Percentiles rank a stretch among this genome's conserved stretches.
These are phyloP conservation scores for Asbolus verrucosus DNA, from an alignment of 1,140 invertebrate species.

Conservation along the genomic window DNA sequence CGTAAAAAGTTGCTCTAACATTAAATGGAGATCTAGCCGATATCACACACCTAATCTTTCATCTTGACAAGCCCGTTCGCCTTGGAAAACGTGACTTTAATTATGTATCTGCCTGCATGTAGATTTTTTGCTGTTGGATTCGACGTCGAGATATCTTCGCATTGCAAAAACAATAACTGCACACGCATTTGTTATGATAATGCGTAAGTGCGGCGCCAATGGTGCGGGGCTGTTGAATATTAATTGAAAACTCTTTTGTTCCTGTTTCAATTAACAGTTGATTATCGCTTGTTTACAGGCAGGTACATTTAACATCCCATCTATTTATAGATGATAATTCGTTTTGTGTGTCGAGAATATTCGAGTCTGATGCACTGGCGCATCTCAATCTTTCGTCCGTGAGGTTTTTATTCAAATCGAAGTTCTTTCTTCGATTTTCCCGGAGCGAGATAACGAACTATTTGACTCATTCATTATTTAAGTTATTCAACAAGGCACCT, in stretches of 20 bases:
- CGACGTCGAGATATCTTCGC: too few species aligned
- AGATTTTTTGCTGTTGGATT: not conserved
- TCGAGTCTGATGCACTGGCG: not conserved
- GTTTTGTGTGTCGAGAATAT: too few species aligned
- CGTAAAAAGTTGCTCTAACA: not conserved
- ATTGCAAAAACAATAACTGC: slow-evolving; percentile 28
- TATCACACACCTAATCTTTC: not conserved
- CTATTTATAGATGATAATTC: too few species aligned
- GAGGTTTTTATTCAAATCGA: too few species aligned
- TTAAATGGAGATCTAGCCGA: not conserved
- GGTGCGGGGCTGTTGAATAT: not conserved
- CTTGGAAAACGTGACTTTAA: slow-evolving; percentile 21
- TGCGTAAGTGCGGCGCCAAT: slow-evolving; percentile 7
- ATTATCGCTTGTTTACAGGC: too few species aligned
- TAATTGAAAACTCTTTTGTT: slow-evolving; percentile 18
- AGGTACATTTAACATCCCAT: too few species aligned
- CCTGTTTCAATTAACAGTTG: not conserved
- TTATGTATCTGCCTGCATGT: not conserved
- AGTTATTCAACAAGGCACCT: slow-evolving; percentile 13
- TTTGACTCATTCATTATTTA: slow-evolving; percentile 10
- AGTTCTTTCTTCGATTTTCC: too few species aligned
- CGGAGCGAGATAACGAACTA: not conserved
- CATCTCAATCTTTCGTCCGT: too few species aligned
- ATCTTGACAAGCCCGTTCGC: not conserved
- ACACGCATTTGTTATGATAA: not conserved